phyloP scores from a whole-genome alignment of 2,888 invertebrate species.

The Machimus rusticus region DNA sequence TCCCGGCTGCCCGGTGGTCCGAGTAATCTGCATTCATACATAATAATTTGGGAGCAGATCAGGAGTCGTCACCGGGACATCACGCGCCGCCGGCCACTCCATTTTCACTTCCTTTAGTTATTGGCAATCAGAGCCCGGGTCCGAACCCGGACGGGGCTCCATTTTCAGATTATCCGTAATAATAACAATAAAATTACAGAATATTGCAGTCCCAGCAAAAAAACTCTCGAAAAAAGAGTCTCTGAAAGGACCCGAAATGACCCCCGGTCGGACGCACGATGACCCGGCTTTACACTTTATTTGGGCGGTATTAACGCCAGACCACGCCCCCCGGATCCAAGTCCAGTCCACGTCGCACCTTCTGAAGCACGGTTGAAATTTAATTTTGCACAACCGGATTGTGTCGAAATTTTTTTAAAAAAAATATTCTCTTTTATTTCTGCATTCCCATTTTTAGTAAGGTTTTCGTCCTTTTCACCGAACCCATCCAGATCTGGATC shows the following conservation, averaged over 20 bases:
- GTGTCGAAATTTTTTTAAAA: neutral
- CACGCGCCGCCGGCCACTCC: neutral
- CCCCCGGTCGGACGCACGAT: neutral
- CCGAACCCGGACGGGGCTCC: neutral
- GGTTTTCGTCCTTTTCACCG: neutral
- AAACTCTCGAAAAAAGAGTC: neutral
- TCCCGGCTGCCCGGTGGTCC: neutral
- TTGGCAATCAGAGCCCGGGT: slow-evolving; percentile 24
- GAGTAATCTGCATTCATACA: slow-evolving; percentile 33
- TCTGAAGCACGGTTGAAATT: neutral
- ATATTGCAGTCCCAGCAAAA: neutral
- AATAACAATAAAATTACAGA: slow-evolving; percentile 35
- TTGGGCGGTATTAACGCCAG: slow-evolving; percentile 3
- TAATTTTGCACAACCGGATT: slow-evolving; percentile 3
- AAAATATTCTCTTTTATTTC: neutral
- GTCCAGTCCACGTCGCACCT: neutral
- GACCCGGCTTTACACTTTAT: slow-evolving; percentile 17
- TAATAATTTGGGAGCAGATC: slow-evolving; percentile 25
- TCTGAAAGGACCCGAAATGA: neutral
- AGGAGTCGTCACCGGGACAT: slow-evolving; percentile 16
- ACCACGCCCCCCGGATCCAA: neutral
- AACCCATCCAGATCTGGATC: neutral
- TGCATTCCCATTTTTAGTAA: neutral
- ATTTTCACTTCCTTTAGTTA: slow-evolving; percentile 28
- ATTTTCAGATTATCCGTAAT: slow-evolving; percentile 30